A percentile compares a stretch with the other conserved stretches of the same genome.
phyloP scores from a whole-genome alignment of 53 echinoderm and acorn worm species.

The Holothuria leucospilota region DNA sequence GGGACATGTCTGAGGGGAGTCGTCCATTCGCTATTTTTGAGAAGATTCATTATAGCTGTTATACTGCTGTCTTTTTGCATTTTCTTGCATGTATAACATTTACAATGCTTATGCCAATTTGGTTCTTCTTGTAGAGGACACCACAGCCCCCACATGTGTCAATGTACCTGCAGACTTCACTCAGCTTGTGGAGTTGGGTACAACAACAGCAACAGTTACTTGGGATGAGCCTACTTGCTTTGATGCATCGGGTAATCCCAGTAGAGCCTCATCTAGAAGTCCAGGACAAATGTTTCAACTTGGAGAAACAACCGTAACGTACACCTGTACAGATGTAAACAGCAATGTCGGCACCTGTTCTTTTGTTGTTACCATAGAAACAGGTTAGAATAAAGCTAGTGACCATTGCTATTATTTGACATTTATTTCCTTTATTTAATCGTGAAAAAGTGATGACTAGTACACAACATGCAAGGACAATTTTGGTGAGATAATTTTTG shows the following conservation, averaged over 20 bases:
- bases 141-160: neutral
- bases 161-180: neutral
- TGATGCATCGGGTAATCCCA: constrained; percentile 49
- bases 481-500: too few relatives aligned
- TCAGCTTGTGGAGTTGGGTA: constrained; percentile 15
- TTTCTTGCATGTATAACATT: too few relatives aligned
- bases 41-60: too few relatives aligned
- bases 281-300: constrained; percentile 44
- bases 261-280: constrained; percentile 23
- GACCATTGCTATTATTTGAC: too few relatives aligned
- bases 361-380: constrained; percentile 57
- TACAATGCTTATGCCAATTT: neutral
- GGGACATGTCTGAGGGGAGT: too few relatives aligned
- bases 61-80: too few relatives aligned
- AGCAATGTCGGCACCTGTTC: constrained; percentile 64
- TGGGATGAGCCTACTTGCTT: constrained; percentile 64
- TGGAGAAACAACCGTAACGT: constrained; percentile 60
- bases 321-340: constrained; percentile 50
- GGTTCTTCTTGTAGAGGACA: constrained; percentile 1
- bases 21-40: too few relatives aligned
- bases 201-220: neutral
- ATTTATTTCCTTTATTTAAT: too few relatives aligned
- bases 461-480: too few relatives aligned
- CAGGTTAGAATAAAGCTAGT: constrained; percentile 29
- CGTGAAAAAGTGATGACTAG: too few relatives aligned